Conservation (phyloP, 2,113 vertebrate genomes). For the Laticauda laticaudata region DNA sequence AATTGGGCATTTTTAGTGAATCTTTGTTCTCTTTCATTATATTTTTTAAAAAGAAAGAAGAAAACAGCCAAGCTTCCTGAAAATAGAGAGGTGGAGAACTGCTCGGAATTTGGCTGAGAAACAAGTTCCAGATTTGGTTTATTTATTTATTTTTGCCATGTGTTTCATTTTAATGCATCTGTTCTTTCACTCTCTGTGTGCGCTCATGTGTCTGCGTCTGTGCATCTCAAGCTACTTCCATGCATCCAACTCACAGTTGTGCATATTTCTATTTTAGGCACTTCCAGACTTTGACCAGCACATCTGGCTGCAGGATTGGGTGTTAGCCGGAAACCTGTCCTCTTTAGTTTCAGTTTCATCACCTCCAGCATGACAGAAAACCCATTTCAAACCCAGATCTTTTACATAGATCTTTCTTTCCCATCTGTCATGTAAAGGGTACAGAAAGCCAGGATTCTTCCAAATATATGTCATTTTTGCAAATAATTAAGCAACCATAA, state of each 20-base stretch:
- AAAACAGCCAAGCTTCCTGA: neutral
- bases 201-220: neutral
- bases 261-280: neutral
- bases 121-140: neutral
- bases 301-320: too few species aligned
- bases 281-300: neutral
- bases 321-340: too few species aligned
- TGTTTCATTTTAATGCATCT: neutral
- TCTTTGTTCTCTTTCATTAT: conserved; percentile 12
- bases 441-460: neutral
- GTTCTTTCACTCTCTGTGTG: neutral
- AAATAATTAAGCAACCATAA: neutral
- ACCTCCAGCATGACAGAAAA: neutral
- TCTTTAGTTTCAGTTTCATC: neutral
- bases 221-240: neutral
- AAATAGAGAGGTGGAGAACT: neutral
- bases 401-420: neutral
- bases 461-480: neutral
- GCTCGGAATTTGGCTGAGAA: rapidly evolving
- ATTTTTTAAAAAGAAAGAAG: neutral
- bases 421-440: neutral
- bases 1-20: conserved; percentile 16
- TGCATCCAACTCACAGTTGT: neutral
- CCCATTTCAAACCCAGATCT: neutral
- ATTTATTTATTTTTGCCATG: neutral